phyloP scores from a whole-genome alignment of 2,797 vertebrate species.

The Craterocephalus amniculus region DNA sequence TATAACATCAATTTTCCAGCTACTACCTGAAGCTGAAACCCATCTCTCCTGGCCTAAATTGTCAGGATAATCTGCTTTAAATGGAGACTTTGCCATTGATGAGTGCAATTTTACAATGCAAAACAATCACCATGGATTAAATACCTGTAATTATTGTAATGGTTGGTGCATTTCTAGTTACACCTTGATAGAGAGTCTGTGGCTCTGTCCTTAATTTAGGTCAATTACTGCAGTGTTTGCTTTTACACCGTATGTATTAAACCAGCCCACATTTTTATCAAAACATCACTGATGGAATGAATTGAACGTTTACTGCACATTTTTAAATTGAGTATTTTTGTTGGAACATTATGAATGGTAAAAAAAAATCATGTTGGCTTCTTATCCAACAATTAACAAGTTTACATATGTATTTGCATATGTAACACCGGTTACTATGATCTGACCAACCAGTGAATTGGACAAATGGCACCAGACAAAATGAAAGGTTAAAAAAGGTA shows the following conservation, averaged over 20 bases:
- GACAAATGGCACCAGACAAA: no score
- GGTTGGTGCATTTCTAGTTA: constrained; percentile 16
- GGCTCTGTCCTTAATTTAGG: constrained; percentile 2
- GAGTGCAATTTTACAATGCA: constrained; percentile 34
- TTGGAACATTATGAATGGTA: no score
- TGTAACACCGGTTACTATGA: no score
- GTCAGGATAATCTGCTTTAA: constrained; percentile 18
- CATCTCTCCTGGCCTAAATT: constrained; percentile 11
- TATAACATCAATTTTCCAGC: neutral
- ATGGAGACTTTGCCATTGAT: constrained; percentile 46
- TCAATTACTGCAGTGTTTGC: constrained; percentile 6
- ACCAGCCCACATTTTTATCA: neutral
- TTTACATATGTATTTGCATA: no score
- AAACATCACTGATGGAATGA: neutral
- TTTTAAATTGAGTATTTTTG: no score
- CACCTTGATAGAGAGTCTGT: neutral
- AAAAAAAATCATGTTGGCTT: no score
- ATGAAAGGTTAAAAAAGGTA: no score
- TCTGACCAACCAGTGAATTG: no score
- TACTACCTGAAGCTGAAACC: constrained; percentile 18
- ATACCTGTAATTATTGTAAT: constrained; percentile 33
- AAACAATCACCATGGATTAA: constrained; percentile 33
- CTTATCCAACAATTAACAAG: no score
- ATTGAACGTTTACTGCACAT: neutral
- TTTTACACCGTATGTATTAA: neutral